Evolutionary conservation across 2,113 vertebrate genomes (phyloP), one percentile per base, ranked within the genome.

Genomic region (Microtus montanus): DNA sequence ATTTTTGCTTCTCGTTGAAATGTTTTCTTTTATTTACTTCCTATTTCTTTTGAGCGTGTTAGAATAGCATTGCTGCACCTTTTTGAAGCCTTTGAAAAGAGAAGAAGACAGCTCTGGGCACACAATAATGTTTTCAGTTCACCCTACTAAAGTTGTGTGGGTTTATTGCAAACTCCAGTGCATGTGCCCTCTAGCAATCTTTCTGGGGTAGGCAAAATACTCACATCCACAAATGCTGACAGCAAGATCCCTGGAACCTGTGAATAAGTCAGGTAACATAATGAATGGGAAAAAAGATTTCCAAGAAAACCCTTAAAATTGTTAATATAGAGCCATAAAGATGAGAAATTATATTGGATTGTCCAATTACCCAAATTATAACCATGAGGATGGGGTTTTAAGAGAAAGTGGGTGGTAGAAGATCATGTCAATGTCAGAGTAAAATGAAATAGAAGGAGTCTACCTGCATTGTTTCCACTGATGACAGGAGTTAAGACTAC

Each of bases 1-100:
- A 96, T 92, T 95, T 93, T 71, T 95, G 84, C 61, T 58, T 82
- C 35, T 91, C 71, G 74, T 78, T 91, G 61, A 95, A 95, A 96
- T 94, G 94, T 90, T 97, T 95, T 85, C 91, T 70, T 96, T 93
- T 92, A 92, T 96, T 97, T 96, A 71, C 83, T 94, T 92, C 70
- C 61, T 38, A 28, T 90, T 77, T 77, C 84, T 89, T 92, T 41
- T 1, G n/a, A 91, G 22, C 80, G 47, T 87, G 74, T 68, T 3
- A 54, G 74, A 58, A 26, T 47, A 26, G 80, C 71, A 63, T 26
- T 63, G 74, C 61, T 78, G 88, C 87, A 78, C n/a, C 7, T 63
- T 44, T 14, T 8, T 12, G 5, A 73, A 79, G 52, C 28, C 63
- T 73, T 13, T 13, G 41, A 77, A 63, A 26, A 44, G 12, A 3